phyloP scores from a whole-genome alignment of 1,140 invertebrate species.

The Neotoxoptera formosana region DNA sequence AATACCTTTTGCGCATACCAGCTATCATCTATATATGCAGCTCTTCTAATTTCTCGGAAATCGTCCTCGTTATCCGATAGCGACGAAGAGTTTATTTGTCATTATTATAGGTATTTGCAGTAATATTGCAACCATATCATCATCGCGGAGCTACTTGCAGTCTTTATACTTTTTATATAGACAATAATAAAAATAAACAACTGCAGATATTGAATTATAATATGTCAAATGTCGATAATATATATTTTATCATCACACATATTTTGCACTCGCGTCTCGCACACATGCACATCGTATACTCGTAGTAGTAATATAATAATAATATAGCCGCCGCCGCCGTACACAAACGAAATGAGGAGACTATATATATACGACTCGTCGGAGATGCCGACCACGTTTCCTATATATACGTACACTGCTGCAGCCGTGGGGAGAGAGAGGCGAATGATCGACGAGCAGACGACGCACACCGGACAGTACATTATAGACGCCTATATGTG shows the following conservation, averaged over 20 bases:
- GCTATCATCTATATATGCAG: too few species aligned
- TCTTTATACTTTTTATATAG: background rate
- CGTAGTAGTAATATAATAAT: too few species aligned
- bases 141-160: background rate
- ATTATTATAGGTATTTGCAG: background rate
- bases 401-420: background rate
- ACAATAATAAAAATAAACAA: background rate
- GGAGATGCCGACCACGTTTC: constrained; percentile 54
- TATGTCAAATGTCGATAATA: too few species aligned
- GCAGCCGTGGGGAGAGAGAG: background rate
- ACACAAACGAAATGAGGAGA: background rate
- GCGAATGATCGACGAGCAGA: background rate
- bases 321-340: background rate
- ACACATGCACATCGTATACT: too few species aligned
- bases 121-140: background rate
- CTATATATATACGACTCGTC: too few species aligned
- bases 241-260: background rate
- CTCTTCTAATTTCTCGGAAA: too few species aligned
- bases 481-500: background rate
- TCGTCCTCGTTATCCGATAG: too few species aligned
- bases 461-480: background rate
- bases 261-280: background rate
- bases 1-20: too few species aligned
- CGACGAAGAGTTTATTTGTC: too few species aligned
- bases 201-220: background rate